Percentiles rank a stretch among this genome's conserved stretches.
Conservation (phyloP, 1,140 invertebrate species). For the Microplitis demolitor region DNA sequence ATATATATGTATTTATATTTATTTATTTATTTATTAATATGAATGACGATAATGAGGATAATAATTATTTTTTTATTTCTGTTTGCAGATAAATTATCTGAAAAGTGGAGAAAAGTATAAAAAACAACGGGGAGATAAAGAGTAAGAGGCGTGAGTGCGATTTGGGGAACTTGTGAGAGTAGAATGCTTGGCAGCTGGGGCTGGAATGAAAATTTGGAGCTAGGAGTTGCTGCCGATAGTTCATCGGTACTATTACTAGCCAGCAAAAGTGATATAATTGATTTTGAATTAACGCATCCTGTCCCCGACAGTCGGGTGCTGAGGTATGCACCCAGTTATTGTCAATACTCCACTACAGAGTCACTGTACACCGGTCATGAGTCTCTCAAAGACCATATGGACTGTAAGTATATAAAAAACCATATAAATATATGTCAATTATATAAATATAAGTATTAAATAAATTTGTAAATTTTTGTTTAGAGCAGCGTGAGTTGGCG, state of each 20-base stretch:
- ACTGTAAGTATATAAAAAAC: constrained; percentile 47
- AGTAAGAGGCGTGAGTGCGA: not conserved
- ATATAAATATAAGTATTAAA: not conserved
- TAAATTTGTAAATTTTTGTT: constrained; percentile 15
- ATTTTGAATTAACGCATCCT: constrained; percentile 56
- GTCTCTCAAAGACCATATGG: constrained; percentile 55
- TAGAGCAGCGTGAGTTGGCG: constrained; percentile 57
- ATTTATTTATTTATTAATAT: too few relatives aligned
- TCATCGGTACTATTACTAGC: constrained; percentile 33
- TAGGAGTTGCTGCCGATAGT: constrained; percentile 46
- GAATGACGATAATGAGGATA: too few relatives aligned
- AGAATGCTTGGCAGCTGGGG: constrained; percentile 60
- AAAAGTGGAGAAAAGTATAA: too few relatives aligned
- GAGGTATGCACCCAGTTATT: constrained; percentile 60
- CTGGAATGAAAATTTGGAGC: constrained; percentile 58
- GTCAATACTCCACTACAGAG: constrained; percentile 51
- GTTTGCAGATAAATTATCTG: too few relatives aligned
- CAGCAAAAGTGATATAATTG: constrained; percentile 46
- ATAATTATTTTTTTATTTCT: too few relatives aligned
- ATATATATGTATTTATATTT: too few relatives aligned
- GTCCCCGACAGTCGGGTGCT: constrained; percentile 59
- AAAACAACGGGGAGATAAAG: too few relatives aligned
- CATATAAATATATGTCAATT: not conserved
- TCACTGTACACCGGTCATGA: constrained; percentile 52
- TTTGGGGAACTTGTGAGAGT: constrained; percentile 49